Base-by-base conservation (phyloP, 2,797 vertebrate genomes). In the Chloroceryle amazona region DNA sequence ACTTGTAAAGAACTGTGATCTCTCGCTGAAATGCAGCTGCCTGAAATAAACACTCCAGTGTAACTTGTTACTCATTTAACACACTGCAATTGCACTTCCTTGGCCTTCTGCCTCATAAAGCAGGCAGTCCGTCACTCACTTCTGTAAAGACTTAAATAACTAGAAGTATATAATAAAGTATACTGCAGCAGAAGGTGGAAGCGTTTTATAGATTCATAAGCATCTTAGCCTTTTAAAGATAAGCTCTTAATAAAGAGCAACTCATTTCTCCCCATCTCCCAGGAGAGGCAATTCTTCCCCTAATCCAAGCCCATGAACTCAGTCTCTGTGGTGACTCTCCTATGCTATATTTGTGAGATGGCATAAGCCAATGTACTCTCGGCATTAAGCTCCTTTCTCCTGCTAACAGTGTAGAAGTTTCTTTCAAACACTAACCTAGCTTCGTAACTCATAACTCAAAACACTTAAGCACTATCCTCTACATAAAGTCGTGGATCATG, bases 211-310 rank as follows among this genome's bases (percentile, higher is more conserved):
- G 81, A 87, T 91, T 49, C 0, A 0, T 73, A 90, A 90, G 47
- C 55, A 71, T 46, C 37, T 73, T 37, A 73, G 52, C 37, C 60
- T 90, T 67, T 85, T 80, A 90, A 51, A 9, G 61, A 85, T 63
- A 90, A 94, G 63, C 74, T 92, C 81, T 95, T 90, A 58, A 92
- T 78, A 37, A 67, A 93, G 68, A 93, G 71, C 75, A 96, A 91
- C 35, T 68, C 86, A 81, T 93, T 92, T 86, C 63, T 84, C 54
- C 71, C 65, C 25, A 58, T 41, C 22, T 51, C 65, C 74, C 81
- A 81, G 70, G 46, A 86, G 47, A 93, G 52, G n/a, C n/a, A 68
- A n/a, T n/a, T 85, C 68, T 82, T 25, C 6, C 44, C 10, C 35
- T 57, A 73, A 91, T 22, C 42, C 55, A 75, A 73, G 35, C 11